Base-by-base conservation (phyloP, 1,140 invertebrate genomes). In the Oedothorax gibbosus region DNA sequence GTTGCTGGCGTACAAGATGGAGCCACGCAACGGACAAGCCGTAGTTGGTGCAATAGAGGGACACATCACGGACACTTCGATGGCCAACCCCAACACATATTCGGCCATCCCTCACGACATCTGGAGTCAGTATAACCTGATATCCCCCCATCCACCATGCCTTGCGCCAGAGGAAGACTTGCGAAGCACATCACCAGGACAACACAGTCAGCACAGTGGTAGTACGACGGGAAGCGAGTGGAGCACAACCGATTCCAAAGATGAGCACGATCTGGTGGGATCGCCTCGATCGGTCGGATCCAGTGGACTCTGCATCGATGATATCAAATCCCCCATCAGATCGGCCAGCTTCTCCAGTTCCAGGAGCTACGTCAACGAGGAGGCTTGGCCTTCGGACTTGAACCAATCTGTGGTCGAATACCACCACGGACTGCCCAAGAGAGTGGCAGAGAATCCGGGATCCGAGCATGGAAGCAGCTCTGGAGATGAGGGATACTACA, bases 1-100 rank as follows among this genome's bases (percentile, higher is more conserved):
- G 89, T 91, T 98, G 50, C 92, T 99, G 15, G 97, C 97, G 0
- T 97, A 96, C 91, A 96, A 96, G 88, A 95, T 95, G 94, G 88
- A 88, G 95, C 95, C 20, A 94, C 82, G 87, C 56, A 66, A 77
- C 35, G 57, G 51, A 76, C 50, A 64, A 68, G 72, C 65, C 4
- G 35, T 35, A 35, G 57, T n/a, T 57, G 78, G 85, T 57, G 65
- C 69, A 35, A 57, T 84, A 50, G 71, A 84, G 2, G 53, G 51
- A 6, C 35, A 35, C 35, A 66, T 75, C 18, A n/a, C 72, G 49
- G 81, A 75, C 18, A 66, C 49, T 35, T 50, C 66, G 49, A 35
- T 77, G 15, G n/a, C 51, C n/a, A 77, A 85, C 62, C 18, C 21
- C 18, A 54, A 50, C 49, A 71, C 62, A 56, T 77, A 83, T 18